Base-by-base conservation (phyloP, 1,140 invertebrate species). In the Apocrypta bakeri region DNA sequence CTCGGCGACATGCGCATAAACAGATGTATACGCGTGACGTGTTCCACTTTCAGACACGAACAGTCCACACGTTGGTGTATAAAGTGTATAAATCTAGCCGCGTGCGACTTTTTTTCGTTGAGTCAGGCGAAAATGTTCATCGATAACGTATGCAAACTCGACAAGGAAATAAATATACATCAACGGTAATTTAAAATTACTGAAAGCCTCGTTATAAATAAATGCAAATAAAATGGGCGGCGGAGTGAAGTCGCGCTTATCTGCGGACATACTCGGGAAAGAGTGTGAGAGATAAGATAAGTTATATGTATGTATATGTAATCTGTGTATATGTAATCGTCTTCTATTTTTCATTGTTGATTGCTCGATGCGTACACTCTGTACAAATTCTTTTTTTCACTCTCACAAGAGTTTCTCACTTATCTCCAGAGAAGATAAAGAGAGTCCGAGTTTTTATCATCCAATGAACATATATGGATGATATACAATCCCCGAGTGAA, bases 281-380 rank as follows among this genome's bases (percentile, higher is more conserved):
- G 4, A 56, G 48, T n/a, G 48, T 3, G 1, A 40, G 1, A 40
- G 61, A 78, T 8, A 78, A 78, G 75, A 78, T 78, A 78, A 78
- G 33, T 11, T 68, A 27, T 42, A 24, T 21, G n/a, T n/a, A n/a
- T n/a, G n/a, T n/a, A n/a, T n/a, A n/a, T n/a, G n/a, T n/a, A n/a
- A n/a, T n/a, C n/a, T n/a, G n/a, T n/a, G 14, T 63, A 17, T 17
- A n/a, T 17, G 11, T 42, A 21, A 77, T 77, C 74, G 56, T 11
- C 61, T 77, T 77, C 29, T 42, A 27, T 68, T 68, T 78, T 68
- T 78, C 40, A 78, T 66, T 78, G 24, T 78, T 14, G 63, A 27
- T 68, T 63, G 64, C 48, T n/a, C 21, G 21, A n/a, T 56, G 8
- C n/a, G 21, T 6, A 21, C 48, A 21, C 7, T 7, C 21, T 7